phyloP scores from a whole-genome alignment of 2,113 vertebrate species.

The Elachura formosa region DNA sequence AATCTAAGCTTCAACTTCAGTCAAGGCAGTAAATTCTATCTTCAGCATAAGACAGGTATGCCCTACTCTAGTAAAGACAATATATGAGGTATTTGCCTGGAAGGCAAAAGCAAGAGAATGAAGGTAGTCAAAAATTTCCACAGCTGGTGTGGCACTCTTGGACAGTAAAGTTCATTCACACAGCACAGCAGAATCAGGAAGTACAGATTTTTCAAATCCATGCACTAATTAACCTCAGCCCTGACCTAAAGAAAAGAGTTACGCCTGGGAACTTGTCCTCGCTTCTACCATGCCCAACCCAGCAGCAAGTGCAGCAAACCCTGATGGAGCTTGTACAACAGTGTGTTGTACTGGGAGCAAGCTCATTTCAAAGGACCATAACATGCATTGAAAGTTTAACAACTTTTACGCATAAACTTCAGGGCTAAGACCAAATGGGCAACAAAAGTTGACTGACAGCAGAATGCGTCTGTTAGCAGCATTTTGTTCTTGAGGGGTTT shows the following conservation, averaged over 20 bases:
- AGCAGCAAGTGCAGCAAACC: not conserved
- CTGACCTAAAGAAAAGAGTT: not conserved
- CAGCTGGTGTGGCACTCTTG: not conserved
- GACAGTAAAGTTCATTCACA: not conserved
- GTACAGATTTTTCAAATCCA: not conserved
- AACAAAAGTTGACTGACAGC: not conserved
- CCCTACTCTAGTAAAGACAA: not conserved
- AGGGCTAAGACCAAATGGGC: not conserved
- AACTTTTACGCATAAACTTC: not conserved
- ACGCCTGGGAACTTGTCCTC: not conserved
- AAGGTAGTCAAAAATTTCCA: not conserved
- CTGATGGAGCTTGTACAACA: not conserved
- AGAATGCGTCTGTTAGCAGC: not conserved
- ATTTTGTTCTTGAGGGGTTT: not conserved
- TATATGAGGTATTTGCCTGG: not conserved
- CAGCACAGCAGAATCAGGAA: not conserved
- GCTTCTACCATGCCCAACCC: not conserved
- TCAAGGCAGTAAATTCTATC: not conserved
- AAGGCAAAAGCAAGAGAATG: not conserved
- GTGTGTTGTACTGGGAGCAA: not conserved
- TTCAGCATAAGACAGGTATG: not conserved
- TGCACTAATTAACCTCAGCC: not conserved
- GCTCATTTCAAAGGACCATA: not conserved
- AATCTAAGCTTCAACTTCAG: not conserved
- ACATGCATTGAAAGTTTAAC: not conserved